Evolutionary conservation across 2,797 vertebrate genomes (phyloP).

Genomic region (Cyprinodon diabolis): DNA sequence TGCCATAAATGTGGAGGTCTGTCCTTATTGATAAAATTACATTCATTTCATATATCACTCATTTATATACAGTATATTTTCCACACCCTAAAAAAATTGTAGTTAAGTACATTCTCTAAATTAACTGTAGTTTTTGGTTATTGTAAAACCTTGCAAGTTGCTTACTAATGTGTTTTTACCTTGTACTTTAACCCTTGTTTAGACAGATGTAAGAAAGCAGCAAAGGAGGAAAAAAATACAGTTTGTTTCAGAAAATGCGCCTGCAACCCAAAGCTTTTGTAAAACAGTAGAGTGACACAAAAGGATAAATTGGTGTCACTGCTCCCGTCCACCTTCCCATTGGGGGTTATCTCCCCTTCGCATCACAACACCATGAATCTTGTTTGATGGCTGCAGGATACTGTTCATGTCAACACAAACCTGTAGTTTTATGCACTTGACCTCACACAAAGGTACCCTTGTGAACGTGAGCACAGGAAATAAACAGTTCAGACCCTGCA

Average conservation of each 20-base stretch:
- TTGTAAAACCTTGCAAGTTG: neutral
- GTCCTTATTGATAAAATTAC: slow-evolving; percentile 21
- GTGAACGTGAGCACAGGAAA: slow-evolving; percentile 23
- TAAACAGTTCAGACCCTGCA: neutral
- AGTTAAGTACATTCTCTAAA: slow-evolving; percentile 6
- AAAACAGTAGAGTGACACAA: slow-evolving; percentile 66
- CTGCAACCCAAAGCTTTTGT: slow-evolving; percentile 38
- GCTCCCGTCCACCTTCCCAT: slow-evolving; percentile 55
- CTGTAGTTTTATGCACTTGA: slow-evolving; percentile 33
- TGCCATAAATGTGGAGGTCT: slow-evolving; percentile 20
- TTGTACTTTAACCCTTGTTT: slow-evolving; percentile 8
- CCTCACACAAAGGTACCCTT: slow-evolving; percentile 22
- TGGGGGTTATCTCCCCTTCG: slow-evolving; percentile 46
- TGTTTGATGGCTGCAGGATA: slow-evolving; percentile 62
- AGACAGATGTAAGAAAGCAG: neutral
- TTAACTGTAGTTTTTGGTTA: slow-evolving; percentile 25
- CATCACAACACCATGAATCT: slow-evolving; percentile 66
- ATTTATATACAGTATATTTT: slow-evolving; percentile 1
- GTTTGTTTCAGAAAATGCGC: slow-evolving; percentile 42
- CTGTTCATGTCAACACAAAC: slow-evolving; percentile 56
- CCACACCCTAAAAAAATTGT: no score
- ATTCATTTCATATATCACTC: neutral
- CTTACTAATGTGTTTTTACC: slow-evolving; percentile 23
- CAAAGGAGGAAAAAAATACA: slow-evolving; percentile 27
- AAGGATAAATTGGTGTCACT: slow-evolving; percentile 73